Percentiles rank a stretch among this genome's conserved stretches.
phyloP scores from a whole-genome alignment of 2,888 invertebrate species.

The Melanchra persicariae region DNA sequence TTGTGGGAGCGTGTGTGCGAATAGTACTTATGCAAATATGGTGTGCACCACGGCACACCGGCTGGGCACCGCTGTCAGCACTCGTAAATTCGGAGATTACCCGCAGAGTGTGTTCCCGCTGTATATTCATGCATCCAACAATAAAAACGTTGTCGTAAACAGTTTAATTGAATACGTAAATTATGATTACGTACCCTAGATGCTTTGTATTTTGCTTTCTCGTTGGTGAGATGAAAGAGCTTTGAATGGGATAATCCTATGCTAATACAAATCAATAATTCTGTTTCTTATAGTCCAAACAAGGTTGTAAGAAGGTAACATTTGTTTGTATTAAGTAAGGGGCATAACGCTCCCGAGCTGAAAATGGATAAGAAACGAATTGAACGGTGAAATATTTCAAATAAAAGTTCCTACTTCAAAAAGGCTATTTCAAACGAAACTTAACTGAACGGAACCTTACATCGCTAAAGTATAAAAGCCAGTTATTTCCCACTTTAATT shows the following conservation, averaged over 20 bases:
- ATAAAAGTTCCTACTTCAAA: conserved; percentile 1
- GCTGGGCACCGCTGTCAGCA: conserved; percentile 53
- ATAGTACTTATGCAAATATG: conserved; percentile 63
- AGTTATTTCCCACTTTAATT: conserved; percentile 44
- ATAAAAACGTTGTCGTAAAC: conserved; percentile 60
- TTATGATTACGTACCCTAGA: conserved; percentile 34
- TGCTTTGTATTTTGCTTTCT: conserved; percentile 23
- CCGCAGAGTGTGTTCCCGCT: conserved; percentile 58
- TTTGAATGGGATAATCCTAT: conserved; percentile 27
- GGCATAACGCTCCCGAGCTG: not conserved
- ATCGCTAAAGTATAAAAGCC: conserved; percentile 31
- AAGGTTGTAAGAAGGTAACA: conserved; percentile 5
- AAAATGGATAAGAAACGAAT: conserved; percentile 12
- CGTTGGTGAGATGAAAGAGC: conserved; percentile 19
- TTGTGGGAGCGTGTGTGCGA: conserved; percentile 51
- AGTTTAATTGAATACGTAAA: conserved; percentile 62
- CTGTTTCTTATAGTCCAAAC: conserved; percentile 16
- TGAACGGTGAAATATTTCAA: conserved; percentile 8
- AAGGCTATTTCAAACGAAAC: conserved; percentile 3
- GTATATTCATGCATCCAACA: conserved; percentile 55
- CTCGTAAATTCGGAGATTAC: conserved; percentile 68
- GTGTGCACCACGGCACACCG: conserved; percentile 46
- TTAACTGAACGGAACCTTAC: conserved; percentile 18
- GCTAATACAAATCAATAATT: conserved; percentile 42
- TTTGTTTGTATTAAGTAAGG: conserved; percentile 20